Percentiles rank a stretch among this genome's conserved stretches.
phyloP scores from a whole-genome alignment of 2,888 invertebrate species.

The Linyphia triangularis region DNA sequence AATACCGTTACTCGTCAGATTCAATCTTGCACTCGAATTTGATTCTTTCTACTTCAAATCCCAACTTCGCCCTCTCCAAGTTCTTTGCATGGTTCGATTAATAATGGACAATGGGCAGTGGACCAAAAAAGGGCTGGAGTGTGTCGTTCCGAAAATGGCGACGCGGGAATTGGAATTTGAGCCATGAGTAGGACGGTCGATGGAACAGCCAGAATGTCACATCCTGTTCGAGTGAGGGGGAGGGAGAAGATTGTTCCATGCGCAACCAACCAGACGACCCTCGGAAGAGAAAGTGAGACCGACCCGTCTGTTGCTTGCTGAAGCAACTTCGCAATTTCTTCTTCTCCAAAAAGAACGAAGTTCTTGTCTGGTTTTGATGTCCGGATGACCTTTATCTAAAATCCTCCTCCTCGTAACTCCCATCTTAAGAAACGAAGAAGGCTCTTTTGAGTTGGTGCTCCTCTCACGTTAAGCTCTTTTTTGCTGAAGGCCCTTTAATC shows the following conservation, averaged over 20 bases:
- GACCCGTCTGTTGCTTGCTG: slow-evolving; percentile 7
- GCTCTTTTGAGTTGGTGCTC: too few species aligned
- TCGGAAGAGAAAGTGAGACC: slow-evolving; percentile 5
- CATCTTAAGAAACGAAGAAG: neutral
- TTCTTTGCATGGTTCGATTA: too few species aligned
- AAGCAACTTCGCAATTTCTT: neutral
- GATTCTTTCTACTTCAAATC: too few species aligned
- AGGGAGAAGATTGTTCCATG: slow-evolving; percentile 28
- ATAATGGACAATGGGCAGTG: too few species aligned
- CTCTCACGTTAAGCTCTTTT: too few species aligned
- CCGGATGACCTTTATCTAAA: slow-evolving; percentile 18
- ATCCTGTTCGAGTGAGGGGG: slow-evolving; percentile 40
- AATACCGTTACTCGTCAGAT: too few species aligned
- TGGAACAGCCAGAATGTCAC: slow-evolving; percentile 36
- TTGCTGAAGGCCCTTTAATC: too few species aligned
- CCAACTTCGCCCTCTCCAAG: too few species aligned
- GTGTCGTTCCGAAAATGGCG: too few species aligned
- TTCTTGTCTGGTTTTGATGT: neutral
- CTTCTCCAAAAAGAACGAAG: slow-evolving; percentile 5
- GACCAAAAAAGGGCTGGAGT: too few species aligned
- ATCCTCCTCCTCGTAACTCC: too few species aligned
- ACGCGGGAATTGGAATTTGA: slow-evolving; percentile 3
- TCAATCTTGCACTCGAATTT: too few species aligned
- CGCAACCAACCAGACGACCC: slow-evolving; percentile 18
- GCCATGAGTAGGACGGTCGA: slow-evolving; percentile 16